Base-by-base conservation (phyloP, 2,888 invertebrate genomes). In the Ormyrus nitidulus region DNA sequence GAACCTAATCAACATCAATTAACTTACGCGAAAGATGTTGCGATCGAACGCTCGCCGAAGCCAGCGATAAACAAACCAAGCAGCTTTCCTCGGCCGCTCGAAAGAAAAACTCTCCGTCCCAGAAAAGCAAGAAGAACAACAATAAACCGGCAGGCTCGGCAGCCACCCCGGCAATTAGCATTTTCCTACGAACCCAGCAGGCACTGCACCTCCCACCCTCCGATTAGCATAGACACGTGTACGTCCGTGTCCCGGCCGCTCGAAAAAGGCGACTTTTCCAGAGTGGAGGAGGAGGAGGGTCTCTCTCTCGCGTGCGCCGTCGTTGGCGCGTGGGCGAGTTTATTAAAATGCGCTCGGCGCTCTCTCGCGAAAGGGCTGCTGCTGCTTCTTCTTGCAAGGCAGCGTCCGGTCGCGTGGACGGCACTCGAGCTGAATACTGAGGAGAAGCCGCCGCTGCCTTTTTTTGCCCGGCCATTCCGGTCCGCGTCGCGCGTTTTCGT, bases 361-460 rank as follows among this genome's bases (percentile, higher is more conserved):
- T 71, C 73, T 70, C 34, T 34, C n/a, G 46, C n/a, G 59, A 48
- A 59, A 65, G 70, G 70, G 70, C 77, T 70, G 49, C 56, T 53
- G 34, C 34, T 4, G 34, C 34, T 34, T 34, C 34, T 34, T 34
- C 34, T 34, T 34, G 34, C 34, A 4, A 0, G 34, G 34, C 34
- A 2, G 10, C 44, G 51, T 62, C n/a, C 19, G 11, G 89, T 89
- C 89, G 89, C 89, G 89, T 89, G 89, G 88, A 89, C 86, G 82
- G 84, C 84, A 87, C 88, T 84, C 85, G 82, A 81, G 80, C 81
- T 83, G 90, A 90, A 90, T 90, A 89, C 87, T 87, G 87, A 66
- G 46, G 51, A 59, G 66, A 4, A 0, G 34, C 34, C 2, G 34
- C 34, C 34, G 34, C 34, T 34, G 34, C 34, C 2, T 34, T 34